Conservation (phyloP, 2,113 vertebrate species). For the Anoura caudifer region DNA sequence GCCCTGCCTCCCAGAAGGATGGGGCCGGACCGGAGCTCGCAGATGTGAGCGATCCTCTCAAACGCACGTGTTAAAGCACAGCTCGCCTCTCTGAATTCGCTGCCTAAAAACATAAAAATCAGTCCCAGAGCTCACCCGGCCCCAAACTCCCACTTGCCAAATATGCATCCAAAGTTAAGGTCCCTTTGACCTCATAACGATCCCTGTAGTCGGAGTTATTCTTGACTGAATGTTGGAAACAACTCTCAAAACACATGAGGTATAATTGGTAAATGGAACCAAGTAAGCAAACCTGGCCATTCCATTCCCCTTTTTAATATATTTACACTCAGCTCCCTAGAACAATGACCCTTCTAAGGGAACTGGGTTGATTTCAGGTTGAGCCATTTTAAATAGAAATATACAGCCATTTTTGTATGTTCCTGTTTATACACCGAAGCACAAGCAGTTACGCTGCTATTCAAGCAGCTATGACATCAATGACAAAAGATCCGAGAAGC, state of each 20-base stretch:
- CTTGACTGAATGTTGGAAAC: slow-evolving; percentile 2
- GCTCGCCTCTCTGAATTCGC: not conserved
- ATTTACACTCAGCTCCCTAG: not conserved
- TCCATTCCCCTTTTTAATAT: not conserved
- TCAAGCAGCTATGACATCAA: not conserved
- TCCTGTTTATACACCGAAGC: not conserved
- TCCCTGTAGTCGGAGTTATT: not conserved
- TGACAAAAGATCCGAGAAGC: not conserved
- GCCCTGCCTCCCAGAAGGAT: not conserved
- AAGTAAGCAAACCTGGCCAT: not conserved
- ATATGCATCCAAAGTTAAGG: not conserved
- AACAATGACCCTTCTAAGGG: not conserved
- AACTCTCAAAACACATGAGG: not conserved
- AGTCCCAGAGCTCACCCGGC: not conserved
- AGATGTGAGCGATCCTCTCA: not conserved
- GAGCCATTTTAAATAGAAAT: not conserved
- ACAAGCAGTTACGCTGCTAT: not conserved
- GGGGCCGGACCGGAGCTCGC: not conserved
- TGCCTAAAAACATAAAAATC: slow-evolving; percentile 15
- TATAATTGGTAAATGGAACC: not conserved
- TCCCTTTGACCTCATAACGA: not conserved
- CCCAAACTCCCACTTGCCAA: not conserved
- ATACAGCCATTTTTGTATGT: not conserved
- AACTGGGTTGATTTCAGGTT: not conserved
- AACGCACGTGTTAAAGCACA: not conserved